A percentile compares a stretch with the other conserved stretches of the same genome.
phyloP scores from a whole-genome alignment of 30 jellyfish, hydroid and myxozoan genomes.

The Cassiopea andromeda region DNA sequence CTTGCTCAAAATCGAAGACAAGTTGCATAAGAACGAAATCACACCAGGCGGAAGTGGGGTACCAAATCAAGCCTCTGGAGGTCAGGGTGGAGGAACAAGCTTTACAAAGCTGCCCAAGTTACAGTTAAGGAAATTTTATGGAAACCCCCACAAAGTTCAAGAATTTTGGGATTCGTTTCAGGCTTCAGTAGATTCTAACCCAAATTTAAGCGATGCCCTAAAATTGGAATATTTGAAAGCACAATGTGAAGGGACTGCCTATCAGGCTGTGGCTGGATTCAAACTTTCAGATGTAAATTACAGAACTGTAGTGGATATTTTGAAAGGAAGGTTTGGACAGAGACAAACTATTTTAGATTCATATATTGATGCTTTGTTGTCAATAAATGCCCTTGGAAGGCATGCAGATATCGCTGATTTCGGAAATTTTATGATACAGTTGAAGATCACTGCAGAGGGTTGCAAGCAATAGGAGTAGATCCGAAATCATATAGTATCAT shows the following conservation, averaged over 20 bases:
- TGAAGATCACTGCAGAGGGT: constrained; percentile 42
- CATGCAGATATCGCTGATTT: constrained; percentile 33
- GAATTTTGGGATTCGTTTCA: constrained; percentile 45
- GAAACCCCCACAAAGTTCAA: constrained; percentile 4
- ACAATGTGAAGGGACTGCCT: constrained; percentile 40
- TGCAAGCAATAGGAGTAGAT: constrained; percentile 38
- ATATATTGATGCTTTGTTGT: not conserved
- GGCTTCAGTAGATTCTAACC: constrained; percentile 33
- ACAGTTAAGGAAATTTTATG: not conserved
- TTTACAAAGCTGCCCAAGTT: constrained; percentile 23
- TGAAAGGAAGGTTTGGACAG: constrained; percentile 17
- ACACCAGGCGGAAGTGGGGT: constrained; percentile 19
- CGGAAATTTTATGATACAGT: constrained; percentile 21
- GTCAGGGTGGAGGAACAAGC: constrained; percentile 29
- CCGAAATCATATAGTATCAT: constrained; percentile 38
- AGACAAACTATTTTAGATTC: not conserved
- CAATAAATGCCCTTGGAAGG: constrained; percentile 11
- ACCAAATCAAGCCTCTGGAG: not conserved
- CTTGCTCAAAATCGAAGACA: no score
- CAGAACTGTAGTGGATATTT: constrained; percentile 7
- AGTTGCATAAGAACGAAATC: no score
- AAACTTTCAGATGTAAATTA: constrained; percentile 9
- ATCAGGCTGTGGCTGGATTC: constrained; percentile 27
- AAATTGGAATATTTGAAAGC: constrained; percentile 10
- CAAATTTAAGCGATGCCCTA: constrained; percentile 15